Conservation (phyloP, 2,888 invertebrate species). For the Nymphalis urticae region DNA sequence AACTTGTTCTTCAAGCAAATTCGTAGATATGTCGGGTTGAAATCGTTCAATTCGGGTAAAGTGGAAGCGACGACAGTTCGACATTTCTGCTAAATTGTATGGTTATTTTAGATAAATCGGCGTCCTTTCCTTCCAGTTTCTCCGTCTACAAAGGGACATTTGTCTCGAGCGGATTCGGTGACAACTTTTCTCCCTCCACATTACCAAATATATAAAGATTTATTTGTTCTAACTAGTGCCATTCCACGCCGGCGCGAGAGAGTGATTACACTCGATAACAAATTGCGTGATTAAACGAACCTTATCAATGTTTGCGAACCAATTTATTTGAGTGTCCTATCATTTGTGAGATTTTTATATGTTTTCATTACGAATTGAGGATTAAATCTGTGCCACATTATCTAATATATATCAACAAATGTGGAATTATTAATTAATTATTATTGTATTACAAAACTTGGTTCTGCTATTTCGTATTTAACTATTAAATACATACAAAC, state of each 20-base stretch:
- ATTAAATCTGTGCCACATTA: not conserved
- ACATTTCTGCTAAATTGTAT: constrained; percentile 73
- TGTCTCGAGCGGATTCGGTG: constrained; percentile 68
- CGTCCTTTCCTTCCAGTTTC: constrained; percentile 68
- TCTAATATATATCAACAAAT: not conserved
- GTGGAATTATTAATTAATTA: not conserved
- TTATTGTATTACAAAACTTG: not conserved
- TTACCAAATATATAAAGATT: constrained; percentile 50
- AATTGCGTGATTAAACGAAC: constrained; percentile 40
- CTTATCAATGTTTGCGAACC: constrained; percentile 42
- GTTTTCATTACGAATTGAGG: constrained; percentile 8
- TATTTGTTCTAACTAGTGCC: constrained; percentile 42
- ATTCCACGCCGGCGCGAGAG: constrained; percentile 33
- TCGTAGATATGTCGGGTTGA: constrained; percentile 73
- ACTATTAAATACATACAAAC: not conserved
- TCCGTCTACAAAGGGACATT: constrained; percentile 74
- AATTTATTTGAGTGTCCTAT: constrained; percentile 59
- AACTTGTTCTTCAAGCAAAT: constrained; percentile 75
- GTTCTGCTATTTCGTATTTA: not conserved
- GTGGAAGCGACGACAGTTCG: constrained; percentile 74
- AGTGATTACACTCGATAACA: constrained; percentile 38
- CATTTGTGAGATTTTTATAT: constrained; percentile 37
- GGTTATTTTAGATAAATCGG: constrained; percentile 79
- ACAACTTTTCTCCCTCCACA: constrained; percentile 61
- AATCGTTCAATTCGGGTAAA: constrained; percentile 78